These are phyloP conservation scores for Zaprionus ornatus DNA, from an alignment of 1,140 invertebrate species.

Conservation along the genomic window DNA sequence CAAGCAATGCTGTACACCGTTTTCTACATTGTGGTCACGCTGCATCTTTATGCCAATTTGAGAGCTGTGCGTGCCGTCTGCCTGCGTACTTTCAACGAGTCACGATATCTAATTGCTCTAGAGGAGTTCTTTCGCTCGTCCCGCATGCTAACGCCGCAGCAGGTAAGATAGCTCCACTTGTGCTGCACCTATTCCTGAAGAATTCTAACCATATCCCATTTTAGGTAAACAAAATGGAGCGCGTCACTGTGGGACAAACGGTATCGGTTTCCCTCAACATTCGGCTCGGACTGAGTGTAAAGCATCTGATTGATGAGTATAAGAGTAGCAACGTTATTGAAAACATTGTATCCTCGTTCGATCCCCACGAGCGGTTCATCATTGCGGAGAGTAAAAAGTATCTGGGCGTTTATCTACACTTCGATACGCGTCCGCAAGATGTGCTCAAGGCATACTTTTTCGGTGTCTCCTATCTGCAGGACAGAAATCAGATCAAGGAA, in stretches of 20 bases:
- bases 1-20: constrained; percentile 87
- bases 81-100: constrained; percentile 92
- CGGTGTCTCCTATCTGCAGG: constrained; percentile 82
- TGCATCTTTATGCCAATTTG: constrained; percentile 95
- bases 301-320: constrained; percentile 69
- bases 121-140: constrained; percentile 86
- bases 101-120: constrained; percentile 88
- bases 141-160: constrained; percentile 84
- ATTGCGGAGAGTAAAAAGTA: constrained; percentile 80
- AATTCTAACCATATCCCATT: not conserved
- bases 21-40: constrained; percentile 89
- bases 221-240: constrained; percentile 86
- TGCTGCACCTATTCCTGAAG: too few species aligned
- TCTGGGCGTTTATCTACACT: constrained; percentile 82
- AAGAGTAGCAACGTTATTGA: constrained; percentile 69
- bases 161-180: constrained; percentile 45
- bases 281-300: constrained; percentile 67
- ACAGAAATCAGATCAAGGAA: constrained; percentile 83
- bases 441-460: constrained; percentile 83
- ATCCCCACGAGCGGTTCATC: constrained; percentile 83
- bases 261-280: constrained; percentile 83
- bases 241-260: constrained; percentile 85
- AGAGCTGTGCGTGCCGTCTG: constrained; percentile 90
- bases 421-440: constrained; percentile 75
- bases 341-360: constrained; percentile 84